Base-by-base conservation (phyloP, 2,888 invertebrate species). In the Caenorhabditis wallacei region DNA sequence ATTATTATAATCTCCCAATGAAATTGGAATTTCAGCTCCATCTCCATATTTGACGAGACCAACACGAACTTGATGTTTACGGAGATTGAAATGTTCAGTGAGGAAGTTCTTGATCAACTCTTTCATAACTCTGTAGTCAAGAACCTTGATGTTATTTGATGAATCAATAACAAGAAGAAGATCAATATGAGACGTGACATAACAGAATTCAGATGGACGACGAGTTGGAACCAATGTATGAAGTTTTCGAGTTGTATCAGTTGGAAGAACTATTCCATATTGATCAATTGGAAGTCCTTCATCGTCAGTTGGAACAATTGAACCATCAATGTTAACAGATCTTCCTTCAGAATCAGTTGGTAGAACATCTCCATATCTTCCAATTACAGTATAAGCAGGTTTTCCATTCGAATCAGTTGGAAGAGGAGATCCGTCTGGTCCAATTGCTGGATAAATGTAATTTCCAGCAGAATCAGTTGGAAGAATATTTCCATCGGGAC, bases 51-150 rank as follows among this genome's bases (percentile, higher is more conserved):
- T 91, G 30, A 91, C 74, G 0, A 91, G 76, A n/a, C 91, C 91
- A 37, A 91, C 85, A 8, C 91, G 85, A 5, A 87, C 90, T 20
- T 85, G 84, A 75, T 91, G 89, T n/a, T 83, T 83, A 10, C 84
- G 81, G 11, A 91, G 78, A 63, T 91, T 87, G 82, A 91, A 90
- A 74, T 91, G 86, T n/a, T 90, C 90, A 13, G 82, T 80, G 30
- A 91, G 84, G 86, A 91, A 91, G 30, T 84, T 86, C 76, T 91
- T 91, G 54, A 91, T 79, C 7, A 89, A 75, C 63, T 91, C 91
- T 69, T 91, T 91, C 90, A 91, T 91, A 11, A 91, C 85, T 20
- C 91, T 85, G 64, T 91, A 90, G 78, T 91, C 90, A 8, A 91
- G 87, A n/a, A 82, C 82, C 61, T 90, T 90, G 53, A 91, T 88